Conservation (phyloP, 64 coral and sea anemone species). For the Actinia tenebrosa region DNA sequence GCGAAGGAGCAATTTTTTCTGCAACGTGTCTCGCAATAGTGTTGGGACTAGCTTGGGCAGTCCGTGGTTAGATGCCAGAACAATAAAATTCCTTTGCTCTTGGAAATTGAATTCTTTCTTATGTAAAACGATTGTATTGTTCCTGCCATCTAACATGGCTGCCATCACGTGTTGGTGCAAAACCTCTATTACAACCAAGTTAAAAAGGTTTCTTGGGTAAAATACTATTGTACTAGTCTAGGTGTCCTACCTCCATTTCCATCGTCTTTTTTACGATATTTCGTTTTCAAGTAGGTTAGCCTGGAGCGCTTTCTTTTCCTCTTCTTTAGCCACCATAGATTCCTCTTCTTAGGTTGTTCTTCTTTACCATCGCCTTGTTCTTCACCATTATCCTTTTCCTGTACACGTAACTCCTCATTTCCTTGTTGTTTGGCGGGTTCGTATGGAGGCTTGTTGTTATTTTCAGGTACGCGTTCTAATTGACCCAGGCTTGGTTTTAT, state of each 20-base stretch:
- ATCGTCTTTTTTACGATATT: conserved; percentile 77
- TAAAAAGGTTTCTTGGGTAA: background rate
- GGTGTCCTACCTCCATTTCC: background rate
- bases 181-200: no score
- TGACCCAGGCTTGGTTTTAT: background rate
- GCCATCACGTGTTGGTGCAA: no score
- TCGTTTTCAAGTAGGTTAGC: conserved; percentile 75
- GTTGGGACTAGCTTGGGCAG: no score
- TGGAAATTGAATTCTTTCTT: no score
- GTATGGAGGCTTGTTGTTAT: background rate
- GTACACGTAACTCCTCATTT: background rate
- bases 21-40: no score
- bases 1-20: no score
- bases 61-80: no score
- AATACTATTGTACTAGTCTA: background rate
- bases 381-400: background rate
- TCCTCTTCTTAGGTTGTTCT: conserved; percentile 53
- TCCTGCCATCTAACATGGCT: no score
- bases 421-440: conserved; percentile 19
- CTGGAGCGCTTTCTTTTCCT: conserved; percentile 55
- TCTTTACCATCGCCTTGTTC: conserved; percentile 31
- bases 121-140: no score
- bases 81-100: no score
- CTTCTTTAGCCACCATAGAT: conserved; percentile 90
- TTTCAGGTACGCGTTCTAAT: background rate